Conservation (phyloP, 1,140 invertebrate species). For the Plodia interpunctella region DNA sequence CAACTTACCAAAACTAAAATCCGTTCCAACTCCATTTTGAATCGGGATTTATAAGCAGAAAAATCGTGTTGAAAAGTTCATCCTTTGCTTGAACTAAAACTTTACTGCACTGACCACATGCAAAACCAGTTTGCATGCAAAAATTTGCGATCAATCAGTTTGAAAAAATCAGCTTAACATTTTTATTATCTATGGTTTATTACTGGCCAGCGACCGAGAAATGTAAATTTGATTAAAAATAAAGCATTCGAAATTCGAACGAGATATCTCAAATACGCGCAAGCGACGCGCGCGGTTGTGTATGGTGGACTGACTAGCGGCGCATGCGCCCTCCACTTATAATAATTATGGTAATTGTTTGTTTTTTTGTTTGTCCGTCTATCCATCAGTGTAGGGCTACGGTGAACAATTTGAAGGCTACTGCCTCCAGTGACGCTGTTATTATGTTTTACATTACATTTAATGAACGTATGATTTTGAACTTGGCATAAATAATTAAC, state of each 20-base stretch:
- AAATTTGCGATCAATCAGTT: neutral
- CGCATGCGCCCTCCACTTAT: slow-evolving; percentile 50
- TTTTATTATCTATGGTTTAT: slow-evolving; percentile 14
- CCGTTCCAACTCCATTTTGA: slow-evolving; percentile 17
- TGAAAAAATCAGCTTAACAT: slow-evolving; percentile 10
- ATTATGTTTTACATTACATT: slow-evolving; percentile 3
- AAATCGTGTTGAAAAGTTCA: slow-evolving; percentile 19
- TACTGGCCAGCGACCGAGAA: neutral
- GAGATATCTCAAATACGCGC: neutral
- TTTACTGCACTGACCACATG: slow-evolving; percentile 27
- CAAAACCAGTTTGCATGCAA: slow-evolving; percentile 27
- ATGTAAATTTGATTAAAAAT: slow-evolving; percentile 3
- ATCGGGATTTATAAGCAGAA: slow-evolving; percentile 4
- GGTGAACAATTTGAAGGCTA: slow-evolving; percentile 43
- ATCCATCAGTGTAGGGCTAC: slow-evolving; percentile 30
- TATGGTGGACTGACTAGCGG: slow-evolving; percentile 42
- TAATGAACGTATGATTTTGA: neutral
- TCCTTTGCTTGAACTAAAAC: slow-evolving; percentile 17
- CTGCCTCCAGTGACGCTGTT: slow-evolving; percentile 16
- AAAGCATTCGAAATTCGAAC: slow-evolving; percentile 15
- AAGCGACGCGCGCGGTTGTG: slow-evolving; percentile 34
- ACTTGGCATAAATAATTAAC: no score
- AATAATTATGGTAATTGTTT: slow-evolving; percentile 66
- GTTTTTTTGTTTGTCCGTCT: slow-evolving; percentile 54
- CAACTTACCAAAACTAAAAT: slow-evolving; percentile 19